Percentiles rank a stretch among this genome's conserved stretches.
Evolutionary conservation across 2,888 invertebrate genomes (phyloP).

Genomic region (Petrolisthes manimaculis): DNA sequence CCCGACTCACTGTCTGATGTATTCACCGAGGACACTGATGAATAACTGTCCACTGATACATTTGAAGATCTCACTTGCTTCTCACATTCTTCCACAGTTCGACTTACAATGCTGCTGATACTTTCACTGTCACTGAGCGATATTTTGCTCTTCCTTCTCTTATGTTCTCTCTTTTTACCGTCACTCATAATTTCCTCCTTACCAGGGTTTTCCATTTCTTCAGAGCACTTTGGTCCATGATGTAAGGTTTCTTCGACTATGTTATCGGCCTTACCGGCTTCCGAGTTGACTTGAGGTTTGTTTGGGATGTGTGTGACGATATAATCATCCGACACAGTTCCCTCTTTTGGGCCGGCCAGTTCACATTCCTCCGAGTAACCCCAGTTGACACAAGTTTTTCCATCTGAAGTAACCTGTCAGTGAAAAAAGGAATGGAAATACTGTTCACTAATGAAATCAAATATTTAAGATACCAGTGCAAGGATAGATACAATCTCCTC

Average conservation of each 20-base stretch:
- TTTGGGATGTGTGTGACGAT: not conserved
- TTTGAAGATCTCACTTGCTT: conserved; percentile 44
- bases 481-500: not conserved
- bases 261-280: not conserved
- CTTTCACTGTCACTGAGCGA: conserved; percentile 39
- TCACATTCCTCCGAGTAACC: conserved; percentile 21
- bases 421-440: not conserved
- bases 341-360: not conserved
- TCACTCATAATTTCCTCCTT: conserved; percentile 3
- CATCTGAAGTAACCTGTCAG: not conserved
- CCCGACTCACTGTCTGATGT: not conserved
- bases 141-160: conserved; percentile 21
- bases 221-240: not conserved
- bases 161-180: conserved; percentile 28
- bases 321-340: not conserved
- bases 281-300: not conserved
- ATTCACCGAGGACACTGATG: conserved; percentile 34
- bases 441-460: not conserved
- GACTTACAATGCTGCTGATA: conserved; percentile 51
- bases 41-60: conserved; percentile 43
- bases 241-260: not conserved
- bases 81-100: conserved; percentile 57
- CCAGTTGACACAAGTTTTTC: conserved; percentile 30
- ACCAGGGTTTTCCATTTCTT: not conserved
- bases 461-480: not conserved